A percentile compares a stretch with the other conserved stretches of the same genome.
These are phyloP conservation scores for Hydrozoanthus tunicans DNA, from an alignment of 64 coral and sea anemone genomes.

Conservation along the genomic window DNA sequence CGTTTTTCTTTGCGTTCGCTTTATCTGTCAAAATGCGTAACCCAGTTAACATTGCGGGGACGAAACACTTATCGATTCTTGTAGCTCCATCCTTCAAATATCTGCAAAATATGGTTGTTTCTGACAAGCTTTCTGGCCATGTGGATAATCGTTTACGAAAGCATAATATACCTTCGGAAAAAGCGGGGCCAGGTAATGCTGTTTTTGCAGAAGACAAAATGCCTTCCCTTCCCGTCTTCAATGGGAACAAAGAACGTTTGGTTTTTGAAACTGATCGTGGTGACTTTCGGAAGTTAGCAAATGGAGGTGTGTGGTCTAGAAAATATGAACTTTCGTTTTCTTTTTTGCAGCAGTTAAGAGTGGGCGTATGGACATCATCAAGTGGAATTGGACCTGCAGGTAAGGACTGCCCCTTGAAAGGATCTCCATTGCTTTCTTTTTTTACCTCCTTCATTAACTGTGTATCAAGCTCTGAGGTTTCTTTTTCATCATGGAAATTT, in stretches of 20 bases:
- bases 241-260: background rate
- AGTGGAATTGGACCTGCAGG: background rate
- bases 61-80: background rate
- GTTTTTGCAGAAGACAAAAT: constrained; percentile 4
- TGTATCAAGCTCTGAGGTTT: background rate
- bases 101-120: background rate
- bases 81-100: background rate
- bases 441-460: background rate
- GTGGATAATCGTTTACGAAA: constrained; percentile 50
- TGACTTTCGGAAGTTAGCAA: background rate
- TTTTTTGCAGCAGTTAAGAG: background rate
- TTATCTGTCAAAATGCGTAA: background rate
- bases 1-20: background rate
- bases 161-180: background rate
- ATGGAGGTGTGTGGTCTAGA: background rate
- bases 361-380: background rate
- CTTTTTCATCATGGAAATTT: background rate
- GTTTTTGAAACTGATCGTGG: background rate
- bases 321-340: background rate
- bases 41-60: background rate
- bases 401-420: no score
- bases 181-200: background rate
- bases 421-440: background rate
- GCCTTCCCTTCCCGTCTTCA: background rate
- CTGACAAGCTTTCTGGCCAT: constrained; percentile 25